A percentile compares a stretch with the other conserved stretches of the same genome.
phyloP scores from a whole-genome alignment of 2,888 invertebrate genomes.

The Microctonus hyperodae region DNA sequence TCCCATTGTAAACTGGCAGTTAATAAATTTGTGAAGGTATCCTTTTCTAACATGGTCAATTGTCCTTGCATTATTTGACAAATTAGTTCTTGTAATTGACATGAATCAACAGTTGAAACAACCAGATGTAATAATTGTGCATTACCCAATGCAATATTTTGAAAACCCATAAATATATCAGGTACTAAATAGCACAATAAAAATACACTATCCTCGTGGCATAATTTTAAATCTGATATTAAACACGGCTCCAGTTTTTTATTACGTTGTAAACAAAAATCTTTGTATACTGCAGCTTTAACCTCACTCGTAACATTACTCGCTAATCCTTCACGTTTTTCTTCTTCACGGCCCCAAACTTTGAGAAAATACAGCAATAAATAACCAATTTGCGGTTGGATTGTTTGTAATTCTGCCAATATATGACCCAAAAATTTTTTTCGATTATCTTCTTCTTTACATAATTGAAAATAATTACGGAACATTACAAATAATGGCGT shows the following conservation, averaged over 20 bases:
- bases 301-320: slow-evolving; percentile 66
- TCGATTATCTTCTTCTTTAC: slow-evolving; percentile 75
- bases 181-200: slow-evolving; percentile 93
- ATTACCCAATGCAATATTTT: slow-evolving; percentile 86
- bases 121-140: slow-evolving; percentile 87
- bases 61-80: slow-evolving; percentile 91
- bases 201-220: slow-evolving; percentile 88
- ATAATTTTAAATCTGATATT: slow-evolving; percentile 82
- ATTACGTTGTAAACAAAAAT: slow-evolving; percentile 83
- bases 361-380: slow-evolving; percentile 89
- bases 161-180: slow-evolving; percentile 90
- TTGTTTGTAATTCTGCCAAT: slow-evolving; percentile 74
- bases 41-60: slow-evolving; percentile 81
- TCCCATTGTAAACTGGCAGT: slow-evolving; percentile 93
- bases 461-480: slow-evolving; percentile 77
- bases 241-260: slow-evolving; percentile 78
- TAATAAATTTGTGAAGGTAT: slow-evolving; percentile 77
- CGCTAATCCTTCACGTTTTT: slow-evolving; percentile 63
- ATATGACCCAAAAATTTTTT: slow-evolving; percentile 82
- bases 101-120: slow-evolving; percentile 88
- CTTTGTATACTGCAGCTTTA: slow-evolving; percentile 86
- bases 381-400: slow-evolving; percentile 81
- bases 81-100: slow-evolving; percentile 88
- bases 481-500: slow-evolving; percentile 88
- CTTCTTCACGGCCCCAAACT: slow-evolving; percentile 71